Base-by-base conservation (phyloP, 2,797 vertebrate species). In the Acanthornis magna region DNA sequence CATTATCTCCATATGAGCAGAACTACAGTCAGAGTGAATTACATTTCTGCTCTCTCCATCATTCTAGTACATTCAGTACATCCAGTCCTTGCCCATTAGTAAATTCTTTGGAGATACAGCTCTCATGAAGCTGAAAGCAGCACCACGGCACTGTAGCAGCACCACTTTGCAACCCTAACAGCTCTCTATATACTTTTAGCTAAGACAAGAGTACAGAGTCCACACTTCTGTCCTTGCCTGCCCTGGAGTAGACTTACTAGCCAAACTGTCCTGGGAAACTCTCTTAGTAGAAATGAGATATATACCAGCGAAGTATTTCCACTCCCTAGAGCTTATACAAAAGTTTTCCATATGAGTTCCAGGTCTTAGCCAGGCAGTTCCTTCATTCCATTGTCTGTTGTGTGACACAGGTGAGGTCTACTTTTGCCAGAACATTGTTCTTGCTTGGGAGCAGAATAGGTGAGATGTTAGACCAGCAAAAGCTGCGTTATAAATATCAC, bases 11-110 rank as follows among this genome's bases (percentile, higher is more conserved):
- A 66, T 85, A 60, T 15, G 43, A 94, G 76, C 32, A 94, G 85
- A 95, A 68, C 62, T 73, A 48, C 48, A 85, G 57, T 88, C 79
- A 95, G 45, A 53, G 13, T 17, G 40, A 94, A 80, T 93, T 96
- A 57, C 40, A 66, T 77, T 93, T 74, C 16, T 75, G 45, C 20
- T 88, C 62, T 57, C 88, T 85, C 34, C 58, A 38, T 62, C n/a
- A 34, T 63, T 55, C 18, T 42, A 65, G 42, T 30, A 72, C 43
- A 82, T 60, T 53, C 34, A 48, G 21, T 19, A 47, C 7, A 68
- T 11, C 26, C 42, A 60, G 16, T 10, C 25, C n/a, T 25, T 43
- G 25, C 4, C 13, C 53, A 27, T 36, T n/a, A 67, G 22, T 40
- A 60, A 72, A 78, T 48, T 20, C 8, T 72, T 55, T 36, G 19